Conservation (phyloP, 2,113 vertebrate species). For the Ctenodactylus gundi region DNA sequence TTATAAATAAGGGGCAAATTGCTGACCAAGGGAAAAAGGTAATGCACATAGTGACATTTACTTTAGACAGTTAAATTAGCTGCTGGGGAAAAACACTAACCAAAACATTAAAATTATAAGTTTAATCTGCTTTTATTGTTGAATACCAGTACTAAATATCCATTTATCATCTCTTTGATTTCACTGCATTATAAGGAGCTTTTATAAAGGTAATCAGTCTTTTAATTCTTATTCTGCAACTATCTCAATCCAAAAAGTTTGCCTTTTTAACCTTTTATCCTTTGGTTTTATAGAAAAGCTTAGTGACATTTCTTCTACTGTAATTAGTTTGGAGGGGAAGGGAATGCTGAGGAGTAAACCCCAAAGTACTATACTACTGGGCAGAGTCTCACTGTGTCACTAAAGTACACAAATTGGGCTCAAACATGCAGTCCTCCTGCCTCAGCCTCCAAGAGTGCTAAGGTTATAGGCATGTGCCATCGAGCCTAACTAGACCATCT, state of each 20-base stretch:
- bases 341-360: too few relatives aligned
- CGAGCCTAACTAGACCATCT: conserved; percentile 4
- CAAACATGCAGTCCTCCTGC: too few relatives aligned
- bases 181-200: conserved; percentile 67
- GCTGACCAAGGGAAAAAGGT: not conserved
- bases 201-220: conserved; percentile 73
- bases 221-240: conserved; percentile 64
- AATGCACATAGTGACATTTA: conserved; percentile 41
- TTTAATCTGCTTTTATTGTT: conserved; percentile 58
- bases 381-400: too few relatives aligned
- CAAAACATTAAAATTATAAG: conserved; percentile 30
- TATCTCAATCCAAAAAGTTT: conserved; percentile 60
- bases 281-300: conserved; percentile 21
- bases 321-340: too few relatives aligned
- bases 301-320: conserved; percentile 29
- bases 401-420: too few relatives aligned
- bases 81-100: conserved; percentile 54
- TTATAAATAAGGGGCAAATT: not conserved
- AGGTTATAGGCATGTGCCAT: too few relatives aligned
- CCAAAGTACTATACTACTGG: too few relatives aligned
- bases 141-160: conserved; percentile 50
- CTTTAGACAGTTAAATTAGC: not conserved
- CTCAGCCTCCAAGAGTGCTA: too few relatives aligned
- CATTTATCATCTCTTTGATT: conserved; percentile 58
- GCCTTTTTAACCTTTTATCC: conserved; percentile 55